Base-by-base conservation (phyloP, 2,113 vertebrate species). In the Dipodomys ordii region DNA sequence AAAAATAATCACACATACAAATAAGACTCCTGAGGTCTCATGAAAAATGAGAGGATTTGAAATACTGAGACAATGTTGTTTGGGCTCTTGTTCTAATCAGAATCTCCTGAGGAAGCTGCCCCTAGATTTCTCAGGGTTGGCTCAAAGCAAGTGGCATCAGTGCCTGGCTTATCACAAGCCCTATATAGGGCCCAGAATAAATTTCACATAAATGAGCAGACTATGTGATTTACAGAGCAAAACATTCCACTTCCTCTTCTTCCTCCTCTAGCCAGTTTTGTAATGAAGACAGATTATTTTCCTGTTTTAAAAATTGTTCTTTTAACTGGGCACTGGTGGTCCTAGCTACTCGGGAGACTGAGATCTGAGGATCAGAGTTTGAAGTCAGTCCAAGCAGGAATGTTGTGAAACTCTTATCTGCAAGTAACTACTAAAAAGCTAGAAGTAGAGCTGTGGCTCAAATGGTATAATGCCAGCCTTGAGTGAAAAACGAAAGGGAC, bases 1-100 rank as follows among this genome's bases (percentile, higher is more conserved):
- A 79, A 93, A 97, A 96, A 83, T 91, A 96, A 62, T 74, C 96
- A 74, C 62, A 95, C 83, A 28, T 92, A 82, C 25, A 96, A 96
- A 77, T 71, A 95, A 83, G 96, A 89, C 1, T 10, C 25, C 13
- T 53, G 60, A 88, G 90, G 68, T 74, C 30, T 4, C 71, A 28
- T 91, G 84, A 96, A 93, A 95, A 95, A 32, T 35, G 11, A 88
- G 35, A 49, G 65, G 57, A 81, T 92, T 79, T 84, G 68, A 88
- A 87, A 57, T 27, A 35, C 15, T 84, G 6, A 1, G 91, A 76
- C 19, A 79, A 27, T 64, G 72, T 62, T 83, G 0, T 28, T 20
- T 2, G 76, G 65, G 82, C 67, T 10, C 44, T 84, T 87, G 4
- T 90, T 69, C 90, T 72, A 65, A 57, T 82, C 87, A 7, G 8